Conservation (phyloP, 2,797 vertebrate species). For the Discoglossus pictus region DNA sequence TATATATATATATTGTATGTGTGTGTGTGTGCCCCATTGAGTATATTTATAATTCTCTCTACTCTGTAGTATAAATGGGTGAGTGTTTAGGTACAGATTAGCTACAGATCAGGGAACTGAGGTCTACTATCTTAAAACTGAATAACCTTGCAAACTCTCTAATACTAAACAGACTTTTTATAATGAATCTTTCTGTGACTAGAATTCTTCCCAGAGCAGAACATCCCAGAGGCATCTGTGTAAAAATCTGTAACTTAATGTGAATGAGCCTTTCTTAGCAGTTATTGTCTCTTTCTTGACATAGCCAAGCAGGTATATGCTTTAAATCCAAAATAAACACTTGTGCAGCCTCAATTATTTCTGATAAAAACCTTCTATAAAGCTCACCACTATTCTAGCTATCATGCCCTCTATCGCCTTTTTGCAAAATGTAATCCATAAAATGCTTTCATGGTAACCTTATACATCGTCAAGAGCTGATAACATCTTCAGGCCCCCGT, state of each 20-base stretch:
- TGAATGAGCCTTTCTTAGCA: slow-evolving; percentile 45
- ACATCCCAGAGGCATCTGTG: slow-evolving; percentile 54
- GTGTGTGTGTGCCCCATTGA: no score
- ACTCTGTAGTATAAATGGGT: not conserved
- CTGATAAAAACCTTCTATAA: slow-evolving; percentile 53
- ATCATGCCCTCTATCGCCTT: slow-evolving; percentile 73
- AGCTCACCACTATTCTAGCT: slow-evolving; percentile 60
- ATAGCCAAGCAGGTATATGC: slow-evolving; percentile 57
- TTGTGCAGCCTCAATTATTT: slow-evolving; percentile 55
- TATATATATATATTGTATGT: no score
- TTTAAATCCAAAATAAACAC: slow-evolving; percentile 63
- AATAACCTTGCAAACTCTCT: slow-evolving; percentile 59
- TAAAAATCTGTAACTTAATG: slow-evolving; percentile 23
- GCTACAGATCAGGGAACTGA: slow-evolving; percentile 56
- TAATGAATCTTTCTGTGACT: slow-evolving; percentile 37
- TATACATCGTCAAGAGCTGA: slow-evolving; percentile 83
- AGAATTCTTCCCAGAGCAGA: slow-evolving; percentile 51
- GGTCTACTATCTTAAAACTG: slow-evolving; percentile 49
- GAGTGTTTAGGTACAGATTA: slow-evolving; percentile 54
- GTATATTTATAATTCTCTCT: no score
- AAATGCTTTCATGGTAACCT: slow-evolving; percentile 94
- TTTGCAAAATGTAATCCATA: slow-evolving; percentile 86
- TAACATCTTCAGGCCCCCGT: slow-evolving; percentile 97
- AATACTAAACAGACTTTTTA: slow-evolving; percentile 56
- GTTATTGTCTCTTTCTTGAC: slow-evolving; percentile 54